A percentile compares a stretch with the other conserved stretches of the same genome.
phyloP scores from a whole-genome alignment of 2,888 invertebrate genomes.

The Acleris sparsana region DNA sequence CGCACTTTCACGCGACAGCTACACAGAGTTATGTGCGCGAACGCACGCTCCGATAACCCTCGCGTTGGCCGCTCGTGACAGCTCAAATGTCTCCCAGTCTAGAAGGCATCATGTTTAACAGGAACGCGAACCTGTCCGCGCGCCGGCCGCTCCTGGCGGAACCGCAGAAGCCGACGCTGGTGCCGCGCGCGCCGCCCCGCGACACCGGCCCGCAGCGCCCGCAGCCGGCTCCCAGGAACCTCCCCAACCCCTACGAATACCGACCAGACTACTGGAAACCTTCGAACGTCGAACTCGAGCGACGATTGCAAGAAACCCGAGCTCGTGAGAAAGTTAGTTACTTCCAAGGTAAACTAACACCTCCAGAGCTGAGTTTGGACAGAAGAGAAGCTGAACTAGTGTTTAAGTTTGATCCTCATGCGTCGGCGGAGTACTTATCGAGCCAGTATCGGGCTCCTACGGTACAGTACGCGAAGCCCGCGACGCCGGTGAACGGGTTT shows the following conservation, averaged over 20 bases:
- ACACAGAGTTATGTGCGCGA: slow-evolving; percentile 73
- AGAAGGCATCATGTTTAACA: slow-evolving; percentile 81
- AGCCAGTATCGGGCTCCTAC: slow-evolving; percentile 72
- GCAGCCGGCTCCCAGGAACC: slow-evolving; percentile 64
- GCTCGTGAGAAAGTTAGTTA: slow-evolving; percentile 77
- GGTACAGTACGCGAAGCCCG: slow-evolving; percentile 74
- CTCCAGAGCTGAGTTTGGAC: slow-evolving; percentile 73
- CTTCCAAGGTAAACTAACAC: slow-evolving; percentile 76
- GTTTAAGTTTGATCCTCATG: slow-evolving; percentile 77
- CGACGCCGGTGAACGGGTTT: slow-evolving; percentile 75
- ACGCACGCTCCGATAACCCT: slow-evolving; percentile 65
- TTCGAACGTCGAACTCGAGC: slow-evolving; percentile 78
- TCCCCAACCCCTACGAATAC: slow-evolving; percentile 62
- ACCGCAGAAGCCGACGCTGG: slow-evolving; percentile 74
- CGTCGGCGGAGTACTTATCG: slow-evolving; percentile 73
- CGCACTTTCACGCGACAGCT: slow-evolving; percentile 60
- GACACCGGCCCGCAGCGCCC: slow-evolving; percentile 70
- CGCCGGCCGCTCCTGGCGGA: slow-evolving; percentile 79
- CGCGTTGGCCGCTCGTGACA: slow-evolving; percentile 65
- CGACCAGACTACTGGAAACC: slow-evolving; percentile 77
- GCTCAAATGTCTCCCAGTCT: slow-evolving; percentile 80
- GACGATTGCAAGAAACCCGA: slow-evolving; percentile 70
- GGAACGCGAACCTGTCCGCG: slow-evolving; percentile 77
- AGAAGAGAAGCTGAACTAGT: slow-evolving; percentile 76
- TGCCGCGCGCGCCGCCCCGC: slow-evolving; percentile 75